A percentile compares a stretch with the other conserved stretches of the same genome.
Conservation (phyloP, 2,888 invertebrate species). For the Metallyticus violacea region DNA sequence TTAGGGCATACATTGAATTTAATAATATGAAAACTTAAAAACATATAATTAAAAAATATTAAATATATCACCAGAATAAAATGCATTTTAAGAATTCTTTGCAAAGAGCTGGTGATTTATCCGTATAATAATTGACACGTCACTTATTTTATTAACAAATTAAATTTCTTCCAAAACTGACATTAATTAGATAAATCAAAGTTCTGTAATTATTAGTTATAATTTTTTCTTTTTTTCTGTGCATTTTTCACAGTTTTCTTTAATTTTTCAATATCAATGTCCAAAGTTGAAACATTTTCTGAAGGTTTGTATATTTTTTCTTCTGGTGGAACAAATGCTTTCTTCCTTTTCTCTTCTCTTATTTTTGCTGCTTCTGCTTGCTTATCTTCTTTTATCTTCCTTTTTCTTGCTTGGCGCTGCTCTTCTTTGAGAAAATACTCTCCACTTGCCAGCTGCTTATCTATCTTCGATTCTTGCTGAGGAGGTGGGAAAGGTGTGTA, state of each 20-base stretch:
- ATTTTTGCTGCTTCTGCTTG: conserved; percentile 70
- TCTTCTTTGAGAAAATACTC: conserved; percentile 94
- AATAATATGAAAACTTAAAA: too few species aligned
- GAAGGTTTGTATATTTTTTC: conserved; percentile 49
- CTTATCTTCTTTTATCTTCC: conserved; percentile 74
- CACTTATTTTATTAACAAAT: too few species aligned
- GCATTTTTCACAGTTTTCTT: conserved; percentile 74
- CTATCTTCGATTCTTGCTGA: conserved; percentile 86
- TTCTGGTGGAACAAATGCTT: conserved; percentile 78
- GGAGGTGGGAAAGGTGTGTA: conserved; percentile 98
- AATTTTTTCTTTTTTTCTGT: conserved; percentile 34
- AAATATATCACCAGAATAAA: too few species aligned
- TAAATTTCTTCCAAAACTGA: too few species aligned
- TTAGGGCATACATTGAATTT: too few species aligned
- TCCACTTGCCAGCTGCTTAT: conserved; percentile 89
- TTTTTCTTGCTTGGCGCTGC: conserved; percentile 67
- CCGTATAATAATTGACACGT: too few species aligned
- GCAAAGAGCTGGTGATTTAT: too few species aligned
- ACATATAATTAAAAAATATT: too few species aligned
- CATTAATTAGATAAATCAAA: too few species aligned
- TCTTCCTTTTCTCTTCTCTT: conserved; percentile 72
- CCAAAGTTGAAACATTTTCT: conserved; percentile 41
- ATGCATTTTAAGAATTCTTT: too few species aligned
- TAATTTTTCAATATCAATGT: conserved; percentile 65
- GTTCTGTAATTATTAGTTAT: not conserved